phyloP scores from a whole-genome alignment of 1,140 invertebrate genomes.

The Drosophila serrata region DNA sequence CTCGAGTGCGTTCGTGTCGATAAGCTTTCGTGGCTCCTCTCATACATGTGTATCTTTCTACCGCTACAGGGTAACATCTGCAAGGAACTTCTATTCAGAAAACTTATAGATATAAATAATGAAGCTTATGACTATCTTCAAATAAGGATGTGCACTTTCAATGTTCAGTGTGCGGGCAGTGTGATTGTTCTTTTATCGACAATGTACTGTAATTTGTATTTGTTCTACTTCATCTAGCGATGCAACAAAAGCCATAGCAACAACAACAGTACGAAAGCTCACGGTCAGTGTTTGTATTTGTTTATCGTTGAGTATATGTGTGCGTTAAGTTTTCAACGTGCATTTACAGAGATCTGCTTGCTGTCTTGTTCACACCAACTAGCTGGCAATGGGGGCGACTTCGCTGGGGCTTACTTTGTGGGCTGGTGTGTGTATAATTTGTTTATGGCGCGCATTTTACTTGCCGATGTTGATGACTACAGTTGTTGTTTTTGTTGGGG shows the following conservation, averaged over 20 bases:
- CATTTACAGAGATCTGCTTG: constrained; percentile 49
- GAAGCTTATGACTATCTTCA: background rate
- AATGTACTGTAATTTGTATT: constrained; percentile 21
- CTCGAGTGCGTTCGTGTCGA: background rate
- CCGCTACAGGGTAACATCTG: background rate
- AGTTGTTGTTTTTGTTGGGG: constrained; percentile 44
- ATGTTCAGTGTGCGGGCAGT: background rate
- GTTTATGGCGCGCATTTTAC: constrained; percentile 76
- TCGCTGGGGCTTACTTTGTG: constrained; percentile 22
- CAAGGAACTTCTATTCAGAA: background rate
- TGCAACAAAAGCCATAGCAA: constrained; percentile 37
- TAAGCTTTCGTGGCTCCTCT: constrained; percentile 32
- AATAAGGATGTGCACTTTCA: background rate
- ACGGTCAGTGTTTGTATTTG: constrained; percentile 24
- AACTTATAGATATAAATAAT: background rate
- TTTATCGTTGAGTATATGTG: constrained; percentile 18
- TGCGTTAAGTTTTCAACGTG: constrained; percentile 55
- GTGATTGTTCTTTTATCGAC: background rate
- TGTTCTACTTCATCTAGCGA: constrained; percentile 44
- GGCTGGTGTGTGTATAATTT: constrained; percentile 53
- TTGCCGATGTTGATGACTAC: constrained; percentile 19
- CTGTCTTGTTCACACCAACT: constrained; percentile 32
- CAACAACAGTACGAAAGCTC: constrained; percentile 40
- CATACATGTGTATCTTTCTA: background rate
- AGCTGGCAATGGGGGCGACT: constrained; percentile 13